A percentile compares a stretch with the other conserved stretches of the same genome.
These are phyloP conservation scores for Pelochelys cantorii DNA, from an alignment of 2,797 vertebrate species.

Conservation along the genomic window DNA sequence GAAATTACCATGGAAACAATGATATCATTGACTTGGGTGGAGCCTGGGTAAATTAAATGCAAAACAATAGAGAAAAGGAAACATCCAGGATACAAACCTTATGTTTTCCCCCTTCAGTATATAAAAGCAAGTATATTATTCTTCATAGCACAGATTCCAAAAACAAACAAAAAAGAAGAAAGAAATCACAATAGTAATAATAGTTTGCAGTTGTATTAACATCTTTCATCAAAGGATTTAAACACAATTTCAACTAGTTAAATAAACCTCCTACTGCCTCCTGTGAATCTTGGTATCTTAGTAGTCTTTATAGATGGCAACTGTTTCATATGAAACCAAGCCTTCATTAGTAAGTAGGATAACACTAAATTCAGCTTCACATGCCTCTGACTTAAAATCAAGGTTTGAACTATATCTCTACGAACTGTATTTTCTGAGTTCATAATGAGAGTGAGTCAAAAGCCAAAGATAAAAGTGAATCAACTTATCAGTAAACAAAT, in stretches of 20 bases:
- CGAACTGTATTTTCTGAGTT: not conserved
- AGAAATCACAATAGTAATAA: not conserved
- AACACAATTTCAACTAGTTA: not conserved
- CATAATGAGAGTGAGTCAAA: not conserved
- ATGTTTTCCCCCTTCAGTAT: not conserved
- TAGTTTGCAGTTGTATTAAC: not conserved
- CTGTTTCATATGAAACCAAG: not conserved
- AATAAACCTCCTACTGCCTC: not conserved
- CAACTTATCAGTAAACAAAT: conserved; percentile 14
- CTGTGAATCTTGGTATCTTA: not conserved
- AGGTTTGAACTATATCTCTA: not conserved
- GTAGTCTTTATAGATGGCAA: not conserved
- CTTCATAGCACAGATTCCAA: not conserved
- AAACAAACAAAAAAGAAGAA: not conserved
- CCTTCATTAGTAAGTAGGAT: not conserved
- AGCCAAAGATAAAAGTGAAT: conserved; percentile 16
- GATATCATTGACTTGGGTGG: not conserved
- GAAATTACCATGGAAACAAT: not conserved
- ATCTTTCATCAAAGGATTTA: not conserved
- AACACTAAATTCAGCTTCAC: not conserved
- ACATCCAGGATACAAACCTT: not conserved
- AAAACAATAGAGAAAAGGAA: not conserved
- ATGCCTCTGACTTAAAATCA: not conserved
- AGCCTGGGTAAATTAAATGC: not conserved
- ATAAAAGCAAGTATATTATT: not conserved